phyloP scores from a whole-genome alignment of 2,113 vertebrate species.

The Phainopepla nitens region DNA sequence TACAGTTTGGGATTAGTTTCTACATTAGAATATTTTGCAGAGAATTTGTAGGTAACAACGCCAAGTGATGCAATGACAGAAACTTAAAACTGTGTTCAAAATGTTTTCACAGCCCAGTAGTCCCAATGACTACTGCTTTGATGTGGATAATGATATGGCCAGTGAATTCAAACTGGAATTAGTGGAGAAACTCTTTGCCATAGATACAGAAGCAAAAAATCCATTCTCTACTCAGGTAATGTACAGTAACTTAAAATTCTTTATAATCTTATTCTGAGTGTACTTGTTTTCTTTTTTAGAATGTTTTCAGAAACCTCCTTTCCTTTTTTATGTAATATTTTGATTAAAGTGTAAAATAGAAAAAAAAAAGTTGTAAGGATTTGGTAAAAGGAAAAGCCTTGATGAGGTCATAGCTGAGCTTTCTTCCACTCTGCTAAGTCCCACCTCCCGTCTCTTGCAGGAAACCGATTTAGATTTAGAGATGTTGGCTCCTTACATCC shows the following conservation, averaged over 20 bases:
- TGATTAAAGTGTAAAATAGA: not conserved
- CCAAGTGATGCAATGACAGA: not conserved
- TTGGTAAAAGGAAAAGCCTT: not conserved
- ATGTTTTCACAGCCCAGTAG: conserved; percentile 79
- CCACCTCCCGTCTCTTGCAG: conserved; percentile 37
- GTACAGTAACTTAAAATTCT: not conserved
- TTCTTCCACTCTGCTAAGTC: not conserved
- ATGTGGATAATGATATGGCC: conserved; percentile 88
- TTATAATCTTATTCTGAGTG: not conserved
- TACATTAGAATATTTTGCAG: not conserved
- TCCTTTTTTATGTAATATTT: not conserved
- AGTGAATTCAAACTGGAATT: conserved; percentile 93
- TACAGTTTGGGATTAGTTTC: not conserved
- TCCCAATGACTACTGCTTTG: conserved; percentile 85
- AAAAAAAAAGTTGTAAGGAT: not conserved
- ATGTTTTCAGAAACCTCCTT: not conserved
- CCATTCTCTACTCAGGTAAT: conserved; percentile 88
- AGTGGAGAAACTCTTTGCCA: conserved; percentile 96
- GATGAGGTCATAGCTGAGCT: not conserved
- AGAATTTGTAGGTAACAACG: not conserved
- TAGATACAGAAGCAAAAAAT: conserved; percentile 90
- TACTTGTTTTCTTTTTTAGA: not conserved
- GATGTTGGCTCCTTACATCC: conserved; percentile 97
- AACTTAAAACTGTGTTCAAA: conserved; percentile 18
- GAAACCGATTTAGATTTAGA: conserved; percentile 90